phyloP scores from a whole-genome alignment of 2,888 invertebrate species.

The Bellardia pandia region DNA sequence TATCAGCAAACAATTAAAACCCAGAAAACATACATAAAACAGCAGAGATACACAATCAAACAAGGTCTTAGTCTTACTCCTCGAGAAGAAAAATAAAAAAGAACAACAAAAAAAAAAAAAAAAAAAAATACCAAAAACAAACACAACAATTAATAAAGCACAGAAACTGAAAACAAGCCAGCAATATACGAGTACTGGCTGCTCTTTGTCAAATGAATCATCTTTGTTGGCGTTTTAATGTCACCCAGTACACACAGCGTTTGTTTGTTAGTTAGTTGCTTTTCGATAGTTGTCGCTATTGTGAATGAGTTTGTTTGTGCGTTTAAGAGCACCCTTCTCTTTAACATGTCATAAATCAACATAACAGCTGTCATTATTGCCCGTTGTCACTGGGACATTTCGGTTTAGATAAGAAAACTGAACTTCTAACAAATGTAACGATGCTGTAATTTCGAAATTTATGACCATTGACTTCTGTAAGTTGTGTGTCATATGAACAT shows the following conservation, averaged over 20 bases:
- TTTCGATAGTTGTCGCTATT: slow-evolving; percentile 45
- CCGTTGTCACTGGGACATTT: slow-evolving; percentile 53
- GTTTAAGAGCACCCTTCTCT: slow-evolving; percentile 7
- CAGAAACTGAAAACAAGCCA: slow-evolving; percentile 28
- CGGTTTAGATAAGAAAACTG: slow-evolving; percentile 40
- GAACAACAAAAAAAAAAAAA: slow-evolving; percentile 1
- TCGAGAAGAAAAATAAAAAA: not conserved
- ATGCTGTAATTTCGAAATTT: slow-evolving; percentile 62
- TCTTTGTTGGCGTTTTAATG: slow-evolving; percentile 52
- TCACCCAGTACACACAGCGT: not conserved
- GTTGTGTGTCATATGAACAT: slow-evolving; percentile 37
- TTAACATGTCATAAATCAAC: slow-evolving; percentile 65
- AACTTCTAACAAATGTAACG: slow-evolving; percentile 35
- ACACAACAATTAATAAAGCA: slow-evolving; percentile 69
- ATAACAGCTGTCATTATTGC: slow-evolving; percentile 63
- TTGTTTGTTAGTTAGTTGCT: slow-evolving; percentile 11
- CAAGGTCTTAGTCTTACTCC: not conserved
- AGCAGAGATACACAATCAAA: slow-evolving; percentile 38
- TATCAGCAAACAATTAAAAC: slow-evolving; percentile 73
- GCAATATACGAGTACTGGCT: slow-evolving; percentile 25
- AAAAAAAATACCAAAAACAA: slow-evolving; percentile 26
- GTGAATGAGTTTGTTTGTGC: not conserved
- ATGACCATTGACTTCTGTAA: slow-evolving; percentile 61
- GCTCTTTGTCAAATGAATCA: slow-evolving; percentile 64
- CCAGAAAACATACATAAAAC: slow-evolving; percentile 63